A percentile compares a stretch with the other conserved stretches of the same genome.
Evolutionary conservation across 2,113 vertebrate species (phyloP).

Genomic region (Dasypus novemcinctus): DNA sequence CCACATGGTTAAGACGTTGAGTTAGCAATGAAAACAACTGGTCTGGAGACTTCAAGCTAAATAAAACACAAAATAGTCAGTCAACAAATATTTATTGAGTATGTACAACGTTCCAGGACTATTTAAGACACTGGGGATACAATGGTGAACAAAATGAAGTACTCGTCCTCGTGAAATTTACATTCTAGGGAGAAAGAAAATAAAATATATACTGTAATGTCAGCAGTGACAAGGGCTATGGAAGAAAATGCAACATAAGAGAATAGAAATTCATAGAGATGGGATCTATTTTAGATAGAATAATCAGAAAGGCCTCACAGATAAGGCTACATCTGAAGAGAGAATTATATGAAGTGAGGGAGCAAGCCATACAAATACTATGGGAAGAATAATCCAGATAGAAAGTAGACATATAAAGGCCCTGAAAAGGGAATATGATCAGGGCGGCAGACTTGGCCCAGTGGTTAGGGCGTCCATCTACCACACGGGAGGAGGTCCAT

Average conservation of each 20-base stretch:
- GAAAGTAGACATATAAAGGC: no score
- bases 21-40: slow-evolving; percentile 9
- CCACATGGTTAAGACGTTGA: neutral
- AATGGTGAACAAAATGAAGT: neutral
- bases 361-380: neutral
- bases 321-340: neutral
- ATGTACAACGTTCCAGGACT: neutral
- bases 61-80: slow-evolving; percentile 35
- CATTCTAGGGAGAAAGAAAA: neutral
- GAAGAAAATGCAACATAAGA: neutral
- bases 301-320: neutral
- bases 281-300: neutral
- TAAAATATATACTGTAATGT: neutral
- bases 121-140: neutral
- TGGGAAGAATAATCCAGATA: neutral
- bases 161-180: neutral
- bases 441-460: no score
- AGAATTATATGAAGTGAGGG: neutral
- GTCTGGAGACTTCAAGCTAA: neutral
- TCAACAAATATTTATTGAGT: slow-evolving; percentile 32
- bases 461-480: no score
- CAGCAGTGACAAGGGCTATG: neutral
- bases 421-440: no score
- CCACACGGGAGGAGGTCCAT: no score
- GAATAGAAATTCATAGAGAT: neutral